Percentiles rank a stretch among this genome's conserved stretches.
Conservation (phyloP, 2,797 vertebrate species). For the Sebastes ruberrimus region DNA sequence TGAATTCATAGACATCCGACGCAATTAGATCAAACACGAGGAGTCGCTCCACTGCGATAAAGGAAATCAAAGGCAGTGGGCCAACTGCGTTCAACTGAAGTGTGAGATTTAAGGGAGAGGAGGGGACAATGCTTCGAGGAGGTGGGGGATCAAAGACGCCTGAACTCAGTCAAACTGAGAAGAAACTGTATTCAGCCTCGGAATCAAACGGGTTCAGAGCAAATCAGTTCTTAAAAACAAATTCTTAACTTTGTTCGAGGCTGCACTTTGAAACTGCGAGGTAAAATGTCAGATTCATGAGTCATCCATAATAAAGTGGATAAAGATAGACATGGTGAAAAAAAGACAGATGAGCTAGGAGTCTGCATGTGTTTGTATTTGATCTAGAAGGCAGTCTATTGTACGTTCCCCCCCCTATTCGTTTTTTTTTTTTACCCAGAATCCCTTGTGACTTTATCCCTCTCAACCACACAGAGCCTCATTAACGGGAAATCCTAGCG, state of each 20-base stretch:
- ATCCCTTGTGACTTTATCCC: slow-evolving; percentile 66
- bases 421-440: slow-evolving; percentile 21
- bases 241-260: slow-evolving; percentile 35
- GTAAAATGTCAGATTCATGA: slow-evolving; percentile 48
- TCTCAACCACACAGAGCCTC: slow-evolving; percentile 67
- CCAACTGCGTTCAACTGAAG: slow-evolving; percentile 43
- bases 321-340: slow-evolving; percentile 41
- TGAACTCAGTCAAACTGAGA: slow-evolving; percentile 24
- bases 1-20: slow-evolving; percentile 42
- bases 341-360: slow-evolving; percentile 27
- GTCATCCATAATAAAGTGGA: slow-evolving; percentile 30
- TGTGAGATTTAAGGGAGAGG: slow-evolving; percentile 26
- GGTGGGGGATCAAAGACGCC: slow-evolving; percentile 43
- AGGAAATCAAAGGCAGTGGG: slow-evolving; percentile 61
- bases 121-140: slow-evolving; percentile 33
- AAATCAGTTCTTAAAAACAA: slow-evolving; percentile 35
- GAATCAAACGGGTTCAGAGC: slow-evolving; percentile 22
- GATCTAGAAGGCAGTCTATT: slow-evolving; percentile 52
- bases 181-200: neutral
- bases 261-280: slow-evolving; percentile 21
- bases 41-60: slow-evolving; percentile 38
- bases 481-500: slow-evolving; percentile 80
- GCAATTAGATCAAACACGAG: slow-evolving; percentile 60
- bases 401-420: neutral
- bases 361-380: slow-evolving; percentile 25